These are phyloP conservation scores for Arenicola marina DNA, from an alignment of 2,888 invertebrate species.

Conservation along the genomic window DNA sequence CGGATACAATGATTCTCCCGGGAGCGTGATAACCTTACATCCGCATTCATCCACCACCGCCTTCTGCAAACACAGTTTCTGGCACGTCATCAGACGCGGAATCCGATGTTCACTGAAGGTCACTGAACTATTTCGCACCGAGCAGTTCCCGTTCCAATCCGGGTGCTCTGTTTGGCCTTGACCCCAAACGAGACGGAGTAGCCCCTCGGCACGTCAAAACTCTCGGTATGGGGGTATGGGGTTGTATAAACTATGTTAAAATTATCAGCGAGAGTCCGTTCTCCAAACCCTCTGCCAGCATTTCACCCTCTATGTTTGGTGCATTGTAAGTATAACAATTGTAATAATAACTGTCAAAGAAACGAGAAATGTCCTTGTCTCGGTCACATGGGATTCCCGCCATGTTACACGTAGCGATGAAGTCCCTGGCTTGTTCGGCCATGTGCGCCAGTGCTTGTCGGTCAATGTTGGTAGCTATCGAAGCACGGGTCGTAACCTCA, in stretches of 20 bases:
- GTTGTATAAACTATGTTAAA: constrained; percentile 26
- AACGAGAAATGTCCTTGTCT: constrained; percentile 26
- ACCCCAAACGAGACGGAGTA: constrained; percentile 33
- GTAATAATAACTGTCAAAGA: constrained; percentile 34
- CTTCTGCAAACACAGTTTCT: constrained; percentile 32
- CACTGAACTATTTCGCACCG: constrained; percentile 23
- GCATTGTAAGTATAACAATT: constrained; percentile 33
- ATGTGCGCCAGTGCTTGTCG: constrained; percentile 11
- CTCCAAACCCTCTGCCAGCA: constrained; percentile 32
- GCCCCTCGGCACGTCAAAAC: constrained; percentile 34
- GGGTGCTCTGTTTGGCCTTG: constrained; percentile 28
- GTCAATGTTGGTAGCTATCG: constrained; percentile 30
- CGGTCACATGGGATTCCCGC: constrained; percentile 26
- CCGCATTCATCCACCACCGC: constrained; percentile 25
- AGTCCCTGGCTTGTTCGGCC: constrained; percentile 35
- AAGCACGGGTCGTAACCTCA: constrained; percentile 26
- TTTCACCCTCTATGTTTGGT: constrained; percentile 18
- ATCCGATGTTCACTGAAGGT: neutral
- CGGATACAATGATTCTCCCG: constrained; percentile 22
- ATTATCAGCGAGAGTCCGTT: constrained; percentile 32
- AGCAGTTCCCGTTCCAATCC: constrained; percentile 32
- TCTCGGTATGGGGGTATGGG: constrained; percentile 34
- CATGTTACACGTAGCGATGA: constrained; percentile 32
- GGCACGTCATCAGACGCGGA: constrained; percentile 31
- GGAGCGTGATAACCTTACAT: constrained; percentile 28